These are phyloP conservation scores for Ylistrum balloti DNA, from an alignment of 1,140 invertebrate genomes.

Conservation along the genomic window DNA sequence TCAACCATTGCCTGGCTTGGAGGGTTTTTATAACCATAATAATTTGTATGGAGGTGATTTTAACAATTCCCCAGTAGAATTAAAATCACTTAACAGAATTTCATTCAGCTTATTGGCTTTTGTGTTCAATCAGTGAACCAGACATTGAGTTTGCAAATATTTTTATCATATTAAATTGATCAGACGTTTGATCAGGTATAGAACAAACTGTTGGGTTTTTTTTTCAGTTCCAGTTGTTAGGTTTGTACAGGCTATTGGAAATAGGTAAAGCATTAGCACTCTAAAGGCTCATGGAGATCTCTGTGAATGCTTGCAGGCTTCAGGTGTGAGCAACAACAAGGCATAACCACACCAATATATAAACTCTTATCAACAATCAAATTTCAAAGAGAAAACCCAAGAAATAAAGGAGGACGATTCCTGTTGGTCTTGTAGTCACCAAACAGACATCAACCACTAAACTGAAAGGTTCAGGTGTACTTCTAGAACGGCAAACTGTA, in stretches of 20 bases:
- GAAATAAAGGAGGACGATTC: not conserved
- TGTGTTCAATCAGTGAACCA: not conserved
- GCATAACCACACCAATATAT: not conserved
- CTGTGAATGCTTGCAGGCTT: not conserved
- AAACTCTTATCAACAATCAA: not conserved
- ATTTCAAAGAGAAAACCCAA: slow-evolving; percentile 20
- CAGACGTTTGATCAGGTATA: slow-evolving; percentile 2
- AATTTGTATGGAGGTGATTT: slow-evolving; percentile 18
- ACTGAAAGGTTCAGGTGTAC: not conserved
- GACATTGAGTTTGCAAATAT: slow-evolving; percentile 30
- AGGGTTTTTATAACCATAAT: not conserved
- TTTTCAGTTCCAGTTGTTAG: slow-evolving; percentile 24
- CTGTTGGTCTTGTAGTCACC: not conserved
- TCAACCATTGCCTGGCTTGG: not conserved
- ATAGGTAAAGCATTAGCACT: not conserved
- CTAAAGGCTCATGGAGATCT: not conserved
- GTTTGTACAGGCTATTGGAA: not conserved
- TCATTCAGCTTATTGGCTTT: slow-evolving; percentile 27
- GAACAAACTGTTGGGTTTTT: not conserved
- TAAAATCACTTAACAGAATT: slow-evolving; percentile 24
- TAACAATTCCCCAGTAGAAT: slow-evolving; percentile 19
- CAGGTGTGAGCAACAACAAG: slow-evolving; percentile 16
- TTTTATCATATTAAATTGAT: slow-evolving; percentile 30
- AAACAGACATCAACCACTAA: not conserved
- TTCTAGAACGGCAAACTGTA: not conserved